Conservation (phyloP, 2,797 vertebrate species). For the Echiichthys vipera region DNA sequence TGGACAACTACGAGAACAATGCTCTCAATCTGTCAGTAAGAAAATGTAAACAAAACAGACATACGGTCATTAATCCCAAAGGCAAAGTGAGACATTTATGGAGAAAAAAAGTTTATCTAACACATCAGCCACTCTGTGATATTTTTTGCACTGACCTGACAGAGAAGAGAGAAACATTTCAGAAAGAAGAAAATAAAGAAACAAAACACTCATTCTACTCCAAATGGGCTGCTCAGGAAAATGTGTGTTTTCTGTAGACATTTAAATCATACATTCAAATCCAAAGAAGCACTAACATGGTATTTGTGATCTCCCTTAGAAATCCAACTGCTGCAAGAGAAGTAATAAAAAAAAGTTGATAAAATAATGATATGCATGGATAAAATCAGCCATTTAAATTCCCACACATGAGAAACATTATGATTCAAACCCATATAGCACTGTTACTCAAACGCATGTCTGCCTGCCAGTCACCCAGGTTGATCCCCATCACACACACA, state of each 20-base stretch:
- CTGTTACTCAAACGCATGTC: constrained; percentile 46
- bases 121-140: not conserved
- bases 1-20: constrained; percentile 64
- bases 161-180: not conserved
- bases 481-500: not conserved
- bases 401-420: constrained; percentile 41
- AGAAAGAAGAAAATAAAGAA: not conserved
- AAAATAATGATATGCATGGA: not conserved
- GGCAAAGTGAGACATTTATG: constrained; percentile 55
- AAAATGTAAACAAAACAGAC: constrained; percentile 69
- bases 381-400: constrained; percentile 46
- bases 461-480: constrained; percentile 28
- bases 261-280: not conserved
- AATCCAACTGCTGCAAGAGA: not conserved
- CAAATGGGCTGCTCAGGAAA: not conserved
- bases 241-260: not conserved
- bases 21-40: constrained; percentile 60
- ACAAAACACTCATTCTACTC: not conserved
- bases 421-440: constrained; percentile 12
- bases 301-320: not conserved
- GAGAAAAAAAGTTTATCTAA: not conserved
- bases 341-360: not conserved
- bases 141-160: not conserved
- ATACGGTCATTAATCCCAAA: constrained; percentile 69
- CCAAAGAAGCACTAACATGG: not conserved